Conservation (phyloP, 2,888 invertebrate species). For the Hyposoter dolosus region DNA sequence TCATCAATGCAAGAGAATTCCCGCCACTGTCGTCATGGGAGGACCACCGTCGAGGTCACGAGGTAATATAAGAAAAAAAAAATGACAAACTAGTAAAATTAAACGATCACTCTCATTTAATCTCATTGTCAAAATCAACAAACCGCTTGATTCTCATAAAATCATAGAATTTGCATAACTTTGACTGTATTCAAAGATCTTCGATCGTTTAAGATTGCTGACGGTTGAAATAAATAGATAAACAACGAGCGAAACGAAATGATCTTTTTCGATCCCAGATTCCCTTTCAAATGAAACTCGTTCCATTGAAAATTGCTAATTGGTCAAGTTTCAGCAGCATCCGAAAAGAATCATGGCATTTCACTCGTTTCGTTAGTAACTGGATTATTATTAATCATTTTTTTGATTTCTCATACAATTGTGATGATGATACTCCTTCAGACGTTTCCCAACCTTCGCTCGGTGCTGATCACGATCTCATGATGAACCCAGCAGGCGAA, state of each 20-base stretch:
- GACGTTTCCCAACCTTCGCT: conserved; percentile 92
- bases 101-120: neutral
- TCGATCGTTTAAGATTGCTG: too few relatives aligned
- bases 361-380: neutral
- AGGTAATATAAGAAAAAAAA: conserved; percentile 85
- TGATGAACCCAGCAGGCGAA: conserved; percentile 77
- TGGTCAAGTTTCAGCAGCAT: neutral
- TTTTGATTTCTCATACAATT: neutral
- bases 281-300: too few relatives aligned
- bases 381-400: neutral
- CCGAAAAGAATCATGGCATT: too few relatives aligned
- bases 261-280: too few relatives aligned
- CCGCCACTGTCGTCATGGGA: conserved; percentile 92
- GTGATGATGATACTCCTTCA: conserved; percentile 77
- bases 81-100: neutral
- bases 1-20: conserved; percentile 95
- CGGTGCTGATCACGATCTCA: conserved; percentile 88
- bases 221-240: too few relatives aligned
- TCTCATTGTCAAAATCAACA: too few relatives aligned
- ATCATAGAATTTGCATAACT: too few relatives aligned
- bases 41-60: conserved; percentile 89
- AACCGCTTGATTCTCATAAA: too few relatives aligned
- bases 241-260: too few relatives aligned
- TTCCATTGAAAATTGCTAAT: neutral
- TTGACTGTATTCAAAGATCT: too few relatives aligned